Base-by-base conservation (phyloP, 2,888 invertebrate genomes). In the Drosophila stalkeri region DNA sequence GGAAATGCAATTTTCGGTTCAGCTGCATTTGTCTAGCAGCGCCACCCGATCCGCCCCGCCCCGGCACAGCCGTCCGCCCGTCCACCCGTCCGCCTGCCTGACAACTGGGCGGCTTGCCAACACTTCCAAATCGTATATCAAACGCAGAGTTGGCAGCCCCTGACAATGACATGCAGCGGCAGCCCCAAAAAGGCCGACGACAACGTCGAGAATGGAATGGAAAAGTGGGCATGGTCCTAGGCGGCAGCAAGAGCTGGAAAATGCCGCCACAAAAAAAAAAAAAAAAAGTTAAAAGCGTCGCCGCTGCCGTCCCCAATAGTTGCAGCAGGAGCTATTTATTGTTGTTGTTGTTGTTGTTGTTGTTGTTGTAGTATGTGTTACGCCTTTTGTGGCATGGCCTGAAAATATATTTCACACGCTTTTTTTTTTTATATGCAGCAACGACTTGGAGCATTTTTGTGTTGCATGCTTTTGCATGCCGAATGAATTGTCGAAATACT, bases 61-160 rank as follows among this genome's bases (percentile, higher is more conserved):
- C n/a, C n/a, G n/a, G 12, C 20, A 18, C 20, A 6, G 5, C 39
- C 55, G 35, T 27, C 31, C 43, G 3, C 8, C 8, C 51, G 44
- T 3, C 33, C 18, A 18, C n/a, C 47, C 43, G 3, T 37, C 73
- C 69, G 49, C 62, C 66, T 54, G 31, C 60, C 55, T 52, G 57
- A 73, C 74, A 77, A 73, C 77, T 87, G 86, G 86, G 87, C 85
- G 82, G 78, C 75, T 80, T 86, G 86, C 86, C 86, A 86, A 83
- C 86, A 87, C 83, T 83, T 87, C 81, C 86, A 87, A 85, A 85
- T 87, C 86, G 86, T 86, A 87, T 87, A 87, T 87, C 87, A 87
- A 87, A 84, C 81, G 88, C 86, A 87, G 86, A 80, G 80, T 82
- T 87, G 86, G 86, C 86, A 87, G 82, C 72, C 75, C 72, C 84